Conservation (phyloP, 92 coral and sea anemone species). For the Diadumene lineata region DNA sequence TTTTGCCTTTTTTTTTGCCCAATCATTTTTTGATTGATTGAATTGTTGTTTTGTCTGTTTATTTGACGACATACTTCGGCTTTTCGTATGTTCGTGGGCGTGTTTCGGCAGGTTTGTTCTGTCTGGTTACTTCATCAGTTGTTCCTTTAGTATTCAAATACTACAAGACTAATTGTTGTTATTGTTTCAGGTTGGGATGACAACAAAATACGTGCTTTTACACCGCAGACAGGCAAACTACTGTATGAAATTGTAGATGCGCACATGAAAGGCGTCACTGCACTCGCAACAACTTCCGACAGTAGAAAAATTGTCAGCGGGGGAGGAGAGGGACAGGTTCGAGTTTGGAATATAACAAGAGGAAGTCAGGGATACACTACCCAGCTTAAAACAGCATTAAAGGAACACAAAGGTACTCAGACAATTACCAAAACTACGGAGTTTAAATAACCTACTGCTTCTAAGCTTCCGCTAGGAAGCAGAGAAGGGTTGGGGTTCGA, state of each 20-base stretch:
- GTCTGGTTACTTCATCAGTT: too few relatives aligned
- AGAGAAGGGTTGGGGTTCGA: too few relatives aligned
- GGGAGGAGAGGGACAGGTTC: slow-evolving; percentile 99
- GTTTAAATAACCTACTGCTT: too few relatives aligned
- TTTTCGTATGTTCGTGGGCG: too few relatives aligned
- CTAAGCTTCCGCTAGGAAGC: too few relatives aligned
- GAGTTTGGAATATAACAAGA: slow-evolving; percentile 68
- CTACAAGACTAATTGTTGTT: too few relatives aligned
- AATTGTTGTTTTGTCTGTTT: too few relatives aligned
- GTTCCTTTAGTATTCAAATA: too few relatives aligned
- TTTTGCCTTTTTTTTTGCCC: too few relatives aligned
- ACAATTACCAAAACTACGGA: background rate
- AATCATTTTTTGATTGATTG: too few relatives aligned
- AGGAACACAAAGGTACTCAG: slow-evolving; percentile 90
- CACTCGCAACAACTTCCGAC: slow-evolving; percentile 70
- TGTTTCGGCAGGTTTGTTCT: too few relatives aligned
- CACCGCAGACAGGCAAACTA: slow-evolving; percentile 75
- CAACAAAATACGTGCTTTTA: slow-evolving; percentile 87
- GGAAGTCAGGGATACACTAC: background rate
- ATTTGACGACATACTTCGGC: too few relatives aligned
- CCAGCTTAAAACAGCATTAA: slow-evolving; percentile 61
- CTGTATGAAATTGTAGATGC: slow-evolving; percentile 77
- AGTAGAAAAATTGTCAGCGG: slow-evolving; percentile 77
- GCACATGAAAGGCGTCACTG: slow-evolving; percentile 94
- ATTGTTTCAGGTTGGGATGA: slow-evolving; percentile 85